Conservation (phyloP, 92 coral and sea anemone genomes). For the Epizoanthus ramosus region DNA sequence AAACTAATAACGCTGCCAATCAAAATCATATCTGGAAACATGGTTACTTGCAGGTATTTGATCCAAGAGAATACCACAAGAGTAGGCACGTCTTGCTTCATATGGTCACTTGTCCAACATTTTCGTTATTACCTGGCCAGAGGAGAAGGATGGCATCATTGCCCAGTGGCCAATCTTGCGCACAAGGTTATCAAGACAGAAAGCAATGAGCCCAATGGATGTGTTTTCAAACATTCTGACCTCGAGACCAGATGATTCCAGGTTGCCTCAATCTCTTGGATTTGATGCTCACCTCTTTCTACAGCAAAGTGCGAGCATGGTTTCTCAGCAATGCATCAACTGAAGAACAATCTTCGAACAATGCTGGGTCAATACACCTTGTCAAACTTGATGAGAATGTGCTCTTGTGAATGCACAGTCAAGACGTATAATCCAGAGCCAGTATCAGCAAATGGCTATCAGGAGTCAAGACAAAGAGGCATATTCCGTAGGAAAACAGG, state of each 20-base stretch:
- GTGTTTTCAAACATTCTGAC: conserved; percentile 44
- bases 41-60: conserved; percentile 48
- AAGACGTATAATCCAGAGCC: not conserved
- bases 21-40: conserved; percentile 45
- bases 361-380: conserved; percentile 31
- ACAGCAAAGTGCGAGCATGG: conserved; percentile 54
- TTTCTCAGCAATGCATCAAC: conserved; percentile 47
- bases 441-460: conserved; percentile 31
- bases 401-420: conserved; percentile 23
- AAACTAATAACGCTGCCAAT: too few relatives aligned
- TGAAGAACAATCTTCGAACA: conserved; percentile 38
- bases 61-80: conserved; percentile 52
- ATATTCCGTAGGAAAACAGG: conserved; percentile 17
- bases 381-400: conserved; percentile 43
- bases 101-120: conserved; percentile 50
- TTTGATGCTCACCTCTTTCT: conserved; percentile 32
- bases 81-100: conserved; percentile 30
- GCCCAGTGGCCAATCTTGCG: conserved; percentile 52
- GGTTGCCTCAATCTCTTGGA: conserved; percentile 40
- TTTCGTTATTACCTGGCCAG: conserved; percentile 34
- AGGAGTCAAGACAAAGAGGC: conserved; percentile 50
- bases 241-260: conserved; percentile 45
- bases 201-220: conserved; percentile 30
- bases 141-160: conserved; percentile 43
- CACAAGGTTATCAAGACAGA: conserved; percentile 41